Conservation (phyloP, 2,797 vertebrate species). For the Rhabdophis nuchalis region DNA sequence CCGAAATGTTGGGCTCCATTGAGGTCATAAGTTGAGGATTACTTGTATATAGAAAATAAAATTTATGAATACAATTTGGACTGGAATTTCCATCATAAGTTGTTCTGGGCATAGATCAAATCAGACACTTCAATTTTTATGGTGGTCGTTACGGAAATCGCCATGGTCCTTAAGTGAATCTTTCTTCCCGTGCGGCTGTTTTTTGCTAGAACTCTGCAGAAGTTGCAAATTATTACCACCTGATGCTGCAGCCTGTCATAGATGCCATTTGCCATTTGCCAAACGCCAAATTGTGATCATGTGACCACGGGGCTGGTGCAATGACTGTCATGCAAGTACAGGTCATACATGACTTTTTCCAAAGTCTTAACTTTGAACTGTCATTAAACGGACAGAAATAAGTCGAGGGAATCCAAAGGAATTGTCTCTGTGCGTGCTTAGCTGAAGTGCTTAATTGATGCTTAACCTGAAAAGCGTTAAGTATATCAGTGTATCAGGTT, state of each 20-base stretch:
- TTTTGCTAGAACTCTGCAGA: background rate
- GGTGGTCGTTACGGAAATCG: background rate
- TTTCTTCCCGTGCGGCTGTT: background rate
- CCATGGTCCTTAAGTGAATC: background rate
- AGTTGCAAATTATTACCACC: background rate
- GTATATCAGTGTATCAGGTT: background rate
- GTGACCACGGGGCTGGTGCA: background rate
- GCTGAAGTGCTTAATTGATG: background rate
- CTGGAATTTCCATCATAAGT: background rate
- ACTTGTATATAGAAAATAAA: background rate
- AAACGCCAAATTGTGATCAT: background rate
- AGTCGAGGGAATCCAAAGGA: background rate
- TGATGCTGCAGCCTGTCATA: background rate
- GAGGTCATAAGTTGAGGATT: background rate
- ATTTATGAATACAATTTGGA: background rate
- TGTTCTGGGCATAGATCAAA: background rate
- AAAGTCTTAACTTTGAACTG: background rate
- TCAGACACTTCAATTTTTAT: background rate
- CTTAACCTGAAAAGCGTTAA: background rate
- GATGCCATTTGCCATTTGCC: background rate
- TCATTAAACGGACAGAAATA: background rate
- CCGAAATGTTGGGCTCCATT: background rate
- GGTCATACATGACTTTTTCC: background rate
- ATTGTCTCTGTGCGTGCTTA: background rate
- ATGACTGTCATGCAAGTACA: background rate